Evolutionary conservation across 2,888 invertebrate genomes (phyloP).

Genomic region (Papilio demoleus): DNA sequence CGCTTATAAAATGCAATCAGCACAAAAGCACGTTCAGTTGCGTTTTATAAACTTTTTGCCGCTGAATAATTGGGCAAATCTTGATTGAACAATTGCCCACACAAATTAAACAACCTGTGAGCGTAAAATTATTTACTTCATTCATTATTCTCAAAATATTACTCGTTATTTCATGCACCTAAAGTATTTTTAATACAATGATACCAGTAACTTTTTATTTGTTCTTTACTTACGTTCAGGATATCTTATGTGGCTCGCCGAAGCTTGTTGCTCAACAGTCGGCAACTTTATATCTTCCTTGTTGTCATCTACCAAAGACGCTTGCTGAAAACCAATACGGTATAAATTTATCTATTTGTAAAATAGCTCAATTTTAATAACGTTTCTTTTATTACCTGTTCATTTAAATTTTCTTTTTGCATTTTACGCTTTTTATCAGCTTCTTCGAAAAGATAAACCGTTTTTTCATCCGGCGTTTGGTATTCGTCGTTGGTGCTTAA

Average conservation of each 20-base stretch:
- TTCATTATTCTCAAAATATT: neutral
- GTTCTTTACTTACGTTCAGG: constrained; percentile 66
- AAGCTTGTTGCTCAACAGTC: constrained; percentile 65
- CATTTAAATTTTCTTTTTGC: constrained; percentile 59
- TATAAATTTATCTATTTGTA: neutral
- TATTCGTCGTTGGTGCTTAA: constrained; percentile 60
- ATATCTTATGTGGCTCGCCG: constrained; percentile 68
- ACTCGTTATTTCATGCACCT: too few relatives aligned
- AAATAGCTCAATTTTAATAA: neutral
- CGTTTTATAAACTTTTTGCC: constrained; percentile 15
- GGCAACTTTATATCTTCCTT: constrained; percentile 51
- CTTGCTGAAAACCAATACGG: neutral
- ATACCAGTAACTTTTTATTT: too few relatives aligned
- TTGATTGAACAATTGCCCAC: constrained; percentile 17
- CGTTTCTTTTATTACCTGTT: constrained; percentile 35
- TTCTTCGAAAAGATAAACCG: constrained; percentile 74
- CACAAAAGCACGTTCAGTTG: constrained; percentile 24
- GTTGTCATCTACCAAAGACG: neutral
- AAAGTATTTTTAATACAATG: too few relatives aligned
- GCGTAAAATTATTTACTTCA: constrained; percentile 10
- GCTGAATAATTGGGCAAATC: constrained; percentile 7
- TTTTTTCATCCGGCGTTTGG: constrained; percentile 63
- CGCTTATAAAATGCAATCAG: constrained; percentile 28
- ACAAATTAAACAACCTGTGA: neutral
- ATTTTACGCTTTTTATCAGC: constrained; percentile 79